phyloP scores from a whole-genome alignment of 2,888 invertebrate genomes.

The Hirtodrosophila confusa region DNA sequence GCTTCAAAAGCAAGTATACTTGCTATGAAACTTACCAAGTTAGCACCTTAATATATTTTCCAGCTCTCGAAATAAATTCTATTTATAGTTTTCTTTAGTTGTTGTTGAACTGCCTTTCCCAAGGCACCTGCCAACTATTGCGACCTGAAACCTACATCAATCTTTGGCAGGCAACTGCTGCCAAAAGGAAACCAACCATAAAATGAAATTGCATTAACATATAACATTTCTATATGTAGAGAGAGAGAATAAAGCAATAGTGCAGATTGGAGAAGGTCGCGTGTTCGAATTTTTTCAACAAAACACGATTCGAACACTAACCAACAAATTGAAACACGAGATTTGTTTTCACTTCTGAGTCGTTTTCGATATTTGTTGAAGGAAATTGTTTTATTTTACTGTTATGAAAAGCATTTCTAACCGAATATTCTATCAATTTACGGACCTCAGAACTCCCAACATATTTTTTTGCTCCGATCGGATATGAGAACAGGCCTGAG shows the following conservation, averaged over 20 bases:
- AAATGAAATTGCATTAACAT: slow-evolving; percentile 52
- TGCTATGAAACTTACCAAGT: neutral
- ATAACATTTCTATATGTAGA: slow-evolving; percentile 15
- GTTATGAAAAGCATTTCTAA: too few species aligned
- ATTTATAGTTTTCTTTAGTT: slow-evolving; percentile 26
- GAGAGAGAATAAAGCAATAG: neutral
- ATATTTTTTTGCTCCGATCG: too few species aligned
- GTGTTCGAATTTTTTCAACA: too few species aligned
- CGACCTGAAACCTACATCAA: slow-evolving; percentile 45
- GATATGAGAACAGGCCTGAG: too few species aligned
- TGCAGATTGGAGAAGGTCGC: too few species aligned
- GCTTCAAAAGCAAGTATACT: slow-evolving; percentile 2
- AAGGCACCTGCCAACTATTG: slow-evolving; percentile 36
- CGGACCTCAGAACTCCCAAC: too few species aligned
- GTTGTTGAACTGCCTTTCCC: slow-evolving; percentile 18
- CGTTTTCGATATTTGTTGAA: too few species aligned
- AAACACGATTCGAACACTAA: too few species aligned
- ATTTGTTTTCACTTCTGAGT: too few species aligned
- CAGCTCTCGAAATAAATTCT: slow-evolving; percentile 28
- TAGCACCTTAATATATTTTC: neutral
- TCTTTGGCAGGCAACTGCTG: slow-evolving; percentile 24
- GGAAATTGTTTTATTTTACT: too few species aligned
- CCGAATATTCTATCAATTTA: too few species aligned
- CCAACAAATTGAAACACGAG: too few species aligned
- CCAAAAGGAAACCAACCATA: slow-evolving; percentile 39